A percentile compares a stretch with the other conserved stretches of the same genome.
phyloP scores from a whole-genome alignment of 1,140 invertebrate species.

The Berghia stephanieae region DNA sequence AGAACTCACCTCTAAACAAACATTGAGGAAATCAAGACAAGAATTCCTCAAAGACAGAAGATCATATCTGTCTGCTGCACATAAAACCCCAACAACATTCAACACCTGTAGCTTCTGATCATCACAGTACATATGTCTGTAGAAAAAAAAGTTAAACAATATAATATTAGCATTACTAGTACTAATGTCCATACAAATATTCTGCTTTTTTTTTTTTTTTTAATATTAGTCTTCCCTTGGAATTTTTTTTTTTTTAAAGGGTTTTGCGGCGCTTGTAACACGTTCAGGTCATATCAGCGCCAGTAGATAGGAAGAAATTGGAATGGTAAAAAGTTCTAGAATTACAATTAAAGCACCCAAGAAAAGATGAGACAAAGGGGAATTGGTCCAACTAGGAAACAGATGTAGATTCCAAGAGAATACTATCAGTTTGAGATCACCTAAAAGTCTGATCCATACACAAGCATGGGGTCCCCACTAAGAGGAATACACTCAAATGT shows the following conservation, averaged over 20 bases:
- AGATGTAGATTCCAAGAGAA: too few species aligned
- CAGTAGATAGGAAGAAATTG: too few species aligned
- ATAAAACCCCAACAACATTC: conserved; percentile 29
- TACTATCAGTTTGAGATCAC: too few species aligned
- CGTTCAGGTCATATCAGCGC: too few species aligned
- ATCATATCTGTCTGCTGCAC: conserved; percentile 32
- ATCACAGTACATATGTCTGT: conserved; percentile 37
- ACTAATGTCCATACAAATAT: background rate
- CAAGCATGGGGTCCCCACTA: too few species aligned
- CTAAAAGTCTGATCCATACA: too few species aligned
- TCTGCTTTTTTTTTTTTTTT: background rate
- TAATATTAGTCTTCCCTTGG: background rate
- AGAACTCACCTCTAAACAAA: conserved; percentile 30
- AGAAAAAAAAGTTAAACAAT: background rate
- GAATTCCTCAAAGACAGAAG: background rate
- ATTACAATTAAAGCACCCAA: too few species aligned
- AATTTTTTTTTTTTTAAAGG: background rate
- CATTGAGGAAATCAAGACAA: conserved; percentile 28
- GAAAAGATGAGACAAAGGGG: too few species aligned
- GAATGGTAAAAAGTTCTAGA: too few species aligned
- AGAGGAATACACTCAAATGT: too few species aligned
- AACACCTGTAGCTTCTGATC: conserved; percentile 28
- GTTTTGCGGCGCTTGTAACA: too few species aligned
- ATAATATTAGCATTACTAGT: background rate
- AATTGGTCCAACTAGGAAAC: too few species aligned